These are phyloP conservation scores for Lepidocyrtoides sp. DNA, from an alignment of 2,888 invertebrate species.

Conservation along the genomic window DNA sequence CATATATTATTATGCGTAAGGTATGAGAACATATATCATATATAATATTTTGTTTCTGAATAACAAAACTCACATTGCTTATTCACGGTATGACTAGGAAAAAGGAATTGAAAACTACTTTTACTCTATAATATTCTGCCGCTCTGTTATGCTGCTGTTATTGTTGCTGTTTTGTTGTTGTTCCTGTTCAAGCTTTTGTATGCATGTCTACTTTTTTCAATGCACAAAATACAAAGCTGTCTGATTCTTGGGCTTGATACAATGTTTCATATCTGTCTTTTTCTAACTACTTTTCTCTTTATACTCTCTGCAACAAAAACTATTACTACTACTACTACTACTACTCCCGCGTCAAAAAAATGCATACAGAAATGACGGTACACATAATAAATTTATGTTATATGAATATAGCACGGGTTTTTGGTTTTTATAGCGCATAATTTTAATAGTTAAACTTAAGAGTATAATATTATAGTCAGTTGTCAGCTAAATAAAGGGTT, in stretches of 20 bases:
- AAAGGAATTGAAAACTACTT: slow-evolving; percentile 74
- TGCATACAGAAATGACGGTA: not conserved
- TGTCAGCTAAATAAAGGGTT: slow-evolving; percentile 41
- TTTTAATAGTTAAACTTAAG: slow-evolving; percentile 14
- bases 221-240: slow-evolving; percentile 74
- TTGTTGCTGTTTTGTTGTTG: slow-evolving; percentile 68
- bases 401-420: too few relatives aligned
- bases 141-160: slow-evolving; percentile 51
- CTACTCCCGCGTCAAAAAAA: slow-evolving; percentile 63
- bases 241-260: slow-evolving; percentile 77
- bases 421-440: slow-evolving; percentile 34
- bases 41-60: slow-evolving; percentile 29
- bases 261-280: slow-evolving; percentile 68
- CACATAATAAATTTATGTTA: slow-evolving; percentile 17
- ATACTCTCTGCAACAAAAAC: not conserved
- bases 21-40: not conserved
- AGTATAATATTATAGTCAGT: not conserved
- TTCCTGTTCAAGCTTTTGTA: slow-evolving; percentile 75
- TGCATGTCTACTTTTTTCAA: slow-evolving; percentile 75
- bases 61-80: slow-evolving; percentile 66
- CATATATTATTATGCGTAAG: too few relatives aligned
- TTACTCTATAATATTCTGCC: slow-evolving; percentile 62
- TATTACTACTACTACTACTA: too few relatives aligned
- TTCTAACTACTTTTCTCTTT: slow-evolving; percentile 26
- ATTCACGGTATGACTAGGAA: slow-evolving; percentile 55